Evolutionary conservation across 2,797 vertebrate species (phyloP).

Genomic region (Leptoclinus maculatus): DNA sequence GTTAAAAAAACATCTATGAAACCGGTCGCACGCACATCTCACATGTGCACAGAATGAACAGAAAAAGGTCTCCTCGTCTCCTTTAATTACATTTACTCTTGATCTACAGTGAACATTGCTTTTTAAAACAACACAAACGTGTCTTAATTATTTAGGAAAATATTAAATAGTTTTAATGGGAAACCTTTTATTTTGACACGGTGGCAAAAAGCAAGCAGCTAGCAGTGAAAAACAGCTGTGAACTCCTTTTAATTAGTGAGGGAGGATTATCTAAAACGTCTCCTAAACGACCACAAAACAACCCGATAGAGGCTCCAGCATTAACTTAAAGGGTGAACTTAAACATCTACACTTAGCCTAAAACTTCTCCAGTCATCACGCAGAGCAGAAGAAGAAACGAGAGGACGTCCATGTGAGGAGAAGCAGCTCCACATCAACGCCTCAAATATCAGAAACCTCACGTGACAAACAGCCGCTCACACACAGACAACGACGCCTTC

Average conservation of each 20-base stretch:
- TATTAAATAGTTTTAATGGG: neutral
- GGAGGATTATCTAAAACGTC: neutral
- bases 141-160: neutral
- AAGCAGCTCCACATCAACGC: conserved; percentile 13
- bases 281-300: conserved; percentile 14
- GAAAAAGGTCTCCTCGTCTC: neutral
- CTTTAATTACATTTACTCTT: neutral
- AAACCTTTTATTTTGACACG: neutral
- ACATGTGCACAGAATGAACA: neutral
- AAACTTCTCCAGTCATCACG: neutral
- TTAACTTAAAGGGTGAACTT: conserved; percentile 5
- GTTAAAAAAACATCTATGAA: neutral
- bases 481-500: neutral
- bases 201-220: neutral
- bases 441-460: conserved; percentile 45
- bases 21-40: too few relatives aligned
- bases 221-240: neutral
- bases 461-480: conserved; percentile 17
- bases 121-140: neutral
- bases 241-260: conserved; percentile 23
- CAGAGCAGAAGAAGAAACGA: neutral
- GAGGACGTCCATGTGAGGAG: conserved; percentile 18
- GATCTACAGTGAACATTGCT: neutral
- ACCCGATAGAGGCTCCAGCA: neutral
- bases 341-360: conserved; percentile 9